phyloP scores from a whole-genome alignment of 2,888 invertebrate genomes.

The Globia sparganii region DNA sequence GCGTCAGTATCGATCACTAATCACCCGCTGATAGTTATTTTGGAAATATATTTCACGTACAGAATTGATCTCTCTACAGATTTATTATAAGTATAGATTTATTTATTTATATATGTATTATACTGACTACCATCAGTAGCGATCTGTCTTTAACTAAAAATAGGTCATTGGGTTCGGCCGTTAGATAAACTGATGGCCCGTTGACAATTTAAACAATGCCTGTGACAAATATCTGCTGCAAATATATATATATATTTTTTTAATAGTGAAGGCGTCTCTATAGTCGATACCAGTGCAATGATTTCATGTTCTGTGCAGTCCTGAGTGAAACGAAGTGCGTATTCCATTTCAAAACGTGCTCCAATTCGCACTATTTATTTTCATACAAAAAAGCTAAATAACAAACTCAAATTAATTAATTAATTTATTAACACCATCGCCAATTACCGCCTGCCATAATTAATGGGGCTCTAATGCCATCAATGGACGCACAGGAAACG shows the following conservation, averaged over 20 bases:
- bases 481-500: conserved; percentile 15
- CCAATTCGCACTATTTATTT: no score
- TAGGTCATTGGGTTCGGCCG: no score
- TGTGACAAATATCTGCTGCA: background rate
- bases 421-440: background rate
- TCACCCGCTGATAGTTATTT: no score
- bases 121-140: no score
- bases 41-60: no score
- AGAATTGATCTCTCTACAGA: no score
- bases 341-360: background rate
- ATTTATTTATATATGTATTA: no score
- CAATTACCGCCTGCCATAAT: conserved; percentile 5
- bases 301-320: background rate
- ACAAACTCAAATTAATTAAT: background rate
- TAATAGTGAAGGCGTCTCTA: background rate
- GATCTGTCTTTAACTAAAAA: no score
- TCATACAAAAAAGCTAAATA: background rate
- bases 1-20: no score
- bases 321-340: background rate
- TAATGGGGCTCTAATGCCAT: conserved; percentile 24
- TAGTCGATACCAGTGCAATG: background rate
- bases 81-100: no score
- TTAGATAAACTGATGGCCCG: background rate
- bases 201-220: background rate
- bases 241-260: no score